These are phyloP conservation scores for Cephalopterus ornatus DNA, from an alignment of 2,113 vertebrate species.

Conservation along the genomic window DNA sequence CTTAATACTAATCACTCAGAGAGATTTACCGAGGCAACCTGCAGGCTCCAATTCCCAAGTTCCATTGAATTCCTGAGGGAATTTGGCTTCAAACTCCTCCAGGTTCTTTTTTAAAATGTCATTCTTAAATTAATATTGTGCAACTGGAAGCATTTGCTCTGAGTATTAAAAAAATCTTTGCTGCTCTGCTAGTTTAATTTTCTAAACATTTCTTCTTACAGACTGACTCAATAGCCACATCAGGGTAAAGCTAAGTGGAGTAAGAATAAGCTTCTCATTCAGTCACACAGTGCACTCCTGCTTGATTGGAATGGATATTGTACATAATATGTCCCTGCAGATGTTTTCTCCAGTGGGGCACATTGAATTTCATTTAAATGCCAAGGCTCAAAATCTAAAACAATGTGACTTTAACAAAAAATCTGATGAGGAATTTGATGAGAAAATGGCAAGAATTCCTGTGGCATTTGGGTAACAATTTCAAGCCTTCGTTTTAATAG, in stretches of 20 bases:
- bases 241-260: slow-evolving; percentile 70
- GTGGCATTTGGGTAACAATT: slow-evolving; percentile 88
- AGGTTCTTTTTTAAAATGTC: background rate
- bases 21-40: background rate
- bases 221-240: slow-evolving; percentile 77
- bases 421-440: slow-evolving; percentile 86
- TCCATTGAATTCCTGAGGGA: background rate
- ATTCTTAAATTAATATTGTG: slow-evolving; percentile 61
- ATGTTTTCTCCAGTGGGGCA: slow-evolving; percentile 82
- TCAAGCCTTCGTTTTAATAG: slow-evolving; percentile 86
- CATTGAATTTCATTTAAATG: slow-evolving; percentile 84
- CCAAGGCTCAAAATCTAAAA: slow-evolving; percentile 83
- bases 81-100: background rate
- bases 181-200: slow-evolving; percentile 73
- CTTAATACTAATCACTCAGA: background rate
- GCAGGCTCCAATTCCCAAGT: background rate
- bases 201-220: slow-evolving; percentile 69
- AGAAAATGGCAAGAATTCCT: slow-evolving; percentile 88
- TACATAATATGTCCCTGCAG: slow-evolving; percentile 83
- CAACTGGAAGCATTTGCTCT: slow-evolving; percentile 66
- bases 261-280: slow-evolving; percentile 74
- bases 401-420: slow-evolving; percentile 86
- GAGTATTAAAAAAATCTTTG: slow-evolving; percentile 55
- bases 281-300: slow-evolving; percentile 68
- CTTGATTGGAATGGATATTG: slow-evolving; percentile 82